Conservation (phyloP, 2,797 vertebrate species). For the Graptemys geographica region DNA sequence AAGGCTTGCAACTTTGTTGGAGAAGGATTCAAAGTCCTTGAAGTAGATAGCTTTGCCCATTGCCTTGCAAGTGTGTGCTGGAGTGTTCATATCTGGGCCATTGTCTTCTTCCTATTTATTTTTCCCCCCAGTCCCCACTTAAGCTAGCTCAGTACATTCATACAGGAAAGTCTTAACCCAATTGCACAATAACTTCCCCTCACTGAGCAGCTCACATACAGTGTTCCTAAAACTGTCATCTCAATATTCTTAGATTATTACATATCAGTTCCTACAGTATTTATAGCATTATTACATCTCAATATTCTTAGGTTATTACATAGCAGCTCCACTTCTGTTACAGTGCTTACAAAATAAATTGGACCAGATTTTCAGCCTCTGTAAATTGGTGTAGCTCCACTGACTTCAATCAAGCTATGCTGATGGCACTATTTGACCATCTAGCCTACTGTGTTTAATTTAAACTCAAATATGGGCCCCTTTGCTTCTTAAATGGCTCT, state of each 20-base stretch:
- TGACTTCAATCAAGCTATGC: background rate
- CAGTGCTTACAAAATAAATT: background rate
- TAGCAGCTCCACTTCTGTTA: background rate
- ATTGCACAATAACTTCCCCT: background rate
- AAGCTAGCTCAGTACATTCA: background rate
- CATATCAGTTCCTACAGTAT: background rate
- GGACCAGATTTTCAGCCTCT: background rate
- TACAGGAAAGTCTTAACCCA: background rate
- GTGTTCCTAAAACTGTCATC: background rate
- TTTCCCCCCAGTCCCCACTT: background rate
- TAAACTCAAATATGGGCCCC: background rate
- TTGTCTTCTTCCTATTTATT: background rate
- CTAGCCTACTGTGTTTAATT: conserved; percentile 13
- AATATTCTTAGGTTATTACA: conserved; percentile 10
- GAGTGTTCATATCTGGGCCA: background rate
- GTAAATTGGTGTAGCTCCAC: background rate
- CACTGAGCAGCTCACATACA: background rate
- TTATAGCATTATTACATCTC: no score
- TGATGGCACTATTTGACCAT: conserved; percentile 22
- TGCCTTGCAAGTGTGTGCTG: background rate
- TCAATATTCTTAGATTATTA: conserved; percentile 10
- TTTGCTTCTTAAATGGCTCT: conserved; percentile 37
- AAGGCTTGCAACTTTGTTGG: background rate
- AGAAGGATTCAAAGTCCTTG: background rate
- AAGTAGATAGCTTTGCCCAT: background rate